phyloP scores from a whole-genome alignment of 2,113 vertebrate genomes.

The Pipa parva region DNA sequence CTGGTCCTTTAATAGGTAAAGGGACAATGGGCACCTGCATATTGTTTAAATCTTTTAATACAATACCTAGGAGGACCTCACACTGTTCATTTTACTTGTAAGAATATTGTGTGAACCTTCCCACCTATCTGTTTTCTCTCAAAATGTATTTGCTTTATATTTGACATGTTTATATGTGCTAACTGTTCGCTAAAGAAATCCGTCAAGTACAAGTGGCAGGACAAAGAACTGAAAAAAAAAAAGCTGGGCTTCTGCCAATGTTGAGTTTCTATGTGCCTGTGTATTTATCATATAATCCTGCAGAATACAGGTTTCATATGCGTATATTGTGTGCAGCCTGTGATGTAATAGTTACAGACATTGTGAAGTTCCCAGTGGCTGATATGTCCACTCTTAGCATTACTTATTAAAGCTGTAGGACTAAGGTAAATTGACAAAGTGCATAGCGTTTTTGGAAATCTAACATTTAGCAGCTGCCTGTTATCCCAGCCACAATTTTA shows the following conservation, averaged over 20 bases:
- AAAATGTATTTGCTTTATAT: conserved; percentile 58
- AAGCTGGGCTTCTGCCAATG: conserved; percentile 44
- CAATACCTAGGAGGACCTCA: conserved; percentile 50
- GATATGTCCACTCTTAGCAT: conserved; percentile 47
- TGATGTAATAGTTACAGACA: conserved; percentile 20
- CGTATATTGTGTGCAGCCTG: not conserved
- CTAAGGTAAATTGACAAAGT: conserved; percentile 19
- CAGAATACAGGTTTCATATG: no score
- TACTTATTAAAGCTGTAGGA: conserved; percentile 49
- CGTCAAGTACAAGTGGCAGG: conserved; percentile 54
- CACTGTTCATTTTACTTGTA: conserved; percentile 49
- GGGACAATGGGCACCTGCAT: conserved; percentile 34
- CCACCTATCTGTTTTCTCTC: conserved; percentile 55
- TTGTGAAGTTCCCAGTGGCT: conserved; percentile 41
- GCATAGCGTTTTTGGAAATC: conserved; percentile 35
- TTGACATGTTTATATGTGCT: conserved; percentile 64
- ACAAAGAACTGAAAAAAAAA: conserved; percentile 17
- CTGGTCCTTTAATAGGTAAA: not conserved
- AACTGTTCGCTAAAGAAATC: conserved; percentile 61
- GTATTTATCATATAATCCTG: no score
- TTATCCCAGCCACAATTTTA: conserved; percentile 52
- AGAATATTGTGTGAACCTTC: conserved; percentile 42
- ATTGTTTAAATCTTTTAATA: conserved; percentile 36
- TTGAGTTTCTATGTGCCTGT: conserved; percentile 44
- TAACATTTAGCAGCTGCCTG: conserved; percentile 58